These are phyloP conservation scores for Leptoteleia sp. DNA, from an alignment of 1,140 invertebrate species.

Conservation along the genomic window DNA sequence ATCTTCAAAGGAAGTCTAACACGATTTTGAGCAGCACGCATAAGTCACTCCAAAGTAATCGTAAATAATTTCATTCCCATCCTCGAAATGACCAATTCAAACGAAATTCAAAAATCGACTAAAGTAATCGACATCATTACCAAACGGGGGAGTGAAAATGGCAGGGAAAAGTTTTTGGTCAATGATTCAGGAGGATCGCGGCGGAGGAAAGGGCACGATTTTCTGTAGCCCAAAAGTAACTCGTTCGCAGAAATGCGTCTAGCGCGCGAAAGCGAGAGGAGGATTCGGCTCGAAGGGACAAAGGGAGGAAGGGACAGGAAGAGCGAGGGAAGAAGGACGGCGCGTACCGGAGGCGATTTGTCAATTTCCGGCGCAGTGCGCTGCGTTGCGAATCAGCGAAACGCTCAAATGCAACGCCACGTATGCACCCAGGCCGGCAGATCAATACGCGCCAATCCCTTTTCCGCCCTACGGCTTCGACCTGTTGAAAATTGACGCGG, in stretches of 20 bases:
- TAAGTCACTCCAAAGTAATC: no score
- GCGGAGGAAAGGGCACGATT: background rate
- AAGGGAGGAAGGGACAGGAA: constrained; percentile 14
- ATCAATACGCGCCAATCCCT: constrained; percentile 51
- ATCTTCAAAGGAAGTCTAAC: no score
- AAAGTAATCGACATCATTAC: no score
- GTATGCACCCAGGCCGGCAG: constrained; percentile 26
- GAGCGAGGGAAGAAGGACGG: constrained; percentile 27
- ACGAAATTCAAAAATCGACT: no score
- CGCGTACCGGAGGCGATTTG: constrained; percentile 45
- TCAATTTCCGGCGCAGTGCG: constrained; percentile 51
- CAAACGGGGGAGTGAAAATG: no score
- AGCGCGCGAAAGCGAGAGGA: background rate
- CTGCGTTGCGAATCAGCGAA: constrained; percentile 45
- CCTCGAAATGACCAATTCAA: no score
- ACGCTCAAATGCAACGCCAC: constrained; percentile 43
- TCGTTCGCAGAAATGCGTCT: constrained; percentile 49
- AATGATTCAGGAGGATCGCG: no score
- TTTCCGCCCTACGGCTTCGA: constrained; percentile 33
- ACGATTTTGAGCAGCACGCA: no score
- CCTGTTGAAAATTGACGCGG: constrained; percentile 38
- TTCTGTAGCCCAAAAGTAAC: constrained; percentile 4
- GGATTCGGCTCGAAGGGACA: background rate
- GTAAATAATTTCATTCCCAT: no score
- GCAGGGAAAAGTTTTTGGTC: no score